Evolutionary conservation across 2,888 invertebrate genomes (phyloP), one percentile per base, ranked within the genome.

Genomic region (Melipona bicolor): DNA sequence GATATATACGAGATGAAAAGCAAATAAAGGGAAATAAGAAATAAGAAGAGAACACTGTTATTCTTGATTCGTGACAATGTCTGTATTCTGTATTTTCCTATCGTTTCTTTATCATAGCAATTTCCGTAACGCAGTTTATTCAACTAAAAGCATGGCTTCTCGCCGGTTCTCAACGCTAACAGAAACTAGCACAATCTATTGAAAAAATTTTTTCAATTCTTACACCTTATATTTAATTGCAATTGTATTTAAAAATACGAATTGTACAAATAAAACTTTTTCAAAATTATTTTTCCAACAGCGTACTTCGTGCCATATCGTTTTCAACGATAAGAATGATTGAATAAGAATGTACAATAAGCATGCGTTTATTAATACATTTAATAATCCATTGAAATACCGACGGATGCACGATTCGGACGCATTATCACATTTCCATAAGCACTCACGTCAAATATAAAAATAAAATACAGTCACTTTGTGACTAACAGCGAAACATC

Each of bases 1-100:
- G 32, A 73, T 11, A 74, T 64, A 24, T 43, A 36, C 52, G 36
- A 52, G 52, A 74, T 74, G 64, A 74, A 74, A 74, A n/a, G 52
- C 64, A 64, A 74, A 65, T 74, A 52, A 52, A 24, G 9, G 43
- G 43, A 43, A 43, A 43, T 43, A 43, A 36, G 24, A 36, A 74
- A 32, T 52, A 65, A 54, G n/a, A 21, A 62, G 15, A 21, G 49
- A 27, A 21, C 59, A 49, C 24, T 74, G 19, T 74, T 50, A 50
- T 32, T 62, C 21, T 52, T 50, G 19, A n/a, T n/a, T 24, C n/a
- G 49, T 27, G 19, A 43, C 4, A 19, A 24, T 43, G 43, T 59
- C 27, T 50, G n/a, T 27, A 50, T 50, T 62, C 62, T 9, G 11
- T 52, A 62, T 27, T 72, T 32, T 50, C 5, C 3, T 27, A 50